These are phyloP conservation scores for Acronicta leporina DNA, from an alignment of 2,888 invertebrate genomes.

Conservation along the genomic window DNA sequence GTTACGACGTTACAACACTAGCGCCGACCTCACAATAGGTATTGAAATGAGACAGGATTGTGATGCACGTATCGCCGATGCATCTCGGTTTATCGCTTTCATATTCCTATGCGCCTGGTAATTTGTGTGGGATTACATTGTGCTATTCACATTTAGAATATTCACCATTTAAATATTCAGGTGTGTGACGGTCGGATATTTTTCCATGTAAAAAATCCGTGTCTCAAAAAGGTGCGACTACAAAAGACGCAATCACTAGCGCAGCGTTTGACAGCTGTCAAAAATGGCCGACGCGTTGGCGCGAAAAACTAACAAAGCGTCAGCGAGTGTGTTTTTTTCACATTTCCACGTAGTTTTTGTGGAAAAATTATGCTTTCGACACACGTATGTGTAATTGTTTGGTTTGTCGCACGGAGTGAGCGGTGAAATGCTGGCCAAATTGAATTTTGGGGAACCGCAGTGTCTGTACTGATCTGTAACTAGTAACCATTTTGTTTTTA, in stretches of 20 bases:
- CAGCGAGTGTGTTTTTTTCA: constrained; percentile 72
- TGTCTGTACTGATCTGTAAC: constrained; percentile 73
- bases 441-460: constrained; percentile 82
- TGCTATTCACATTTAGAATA: constrained; percentile 75
- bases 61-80: constrained; percentile 79
- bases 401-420: constrained; percentile 81
- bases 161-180: constrained; percentile 60
- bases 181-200: constrained; percentile 51
- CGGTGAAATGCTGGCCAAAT: constrained; percentile 77
- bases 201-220: constrained; percentile 42
- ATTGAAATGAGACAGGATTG: constrained; percentile 80
- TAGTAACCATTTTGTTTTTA: constrained; percentile 60
- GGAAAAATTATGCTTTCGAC: constrained; percentile 85
- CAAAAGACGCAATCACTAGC: constrained; percentile 77
- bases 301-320: constrained; percentile 84
- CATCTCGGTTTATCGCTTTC: constrained; percentile 84
- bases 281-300: constrained; percentile 79
- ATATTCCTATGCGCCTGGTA: constrained; percentile 75
- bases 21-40: constrained; percentile 76
- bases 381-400: constrained; percentile 87
- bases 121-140: constrained; percentile 84
- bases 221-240: constrained; percentile 70
- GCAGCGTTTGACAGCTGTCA: constrained; percentile 86
- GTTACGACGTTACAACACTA: constrained; percentile 73
- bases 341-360: constrained; percentile 77